Evolutionary conservation across 2,797 vertebrate species (phyloP), one percentile per base, ranked within the genome.

Genomic region (Anguilla pacifica): DNA sequence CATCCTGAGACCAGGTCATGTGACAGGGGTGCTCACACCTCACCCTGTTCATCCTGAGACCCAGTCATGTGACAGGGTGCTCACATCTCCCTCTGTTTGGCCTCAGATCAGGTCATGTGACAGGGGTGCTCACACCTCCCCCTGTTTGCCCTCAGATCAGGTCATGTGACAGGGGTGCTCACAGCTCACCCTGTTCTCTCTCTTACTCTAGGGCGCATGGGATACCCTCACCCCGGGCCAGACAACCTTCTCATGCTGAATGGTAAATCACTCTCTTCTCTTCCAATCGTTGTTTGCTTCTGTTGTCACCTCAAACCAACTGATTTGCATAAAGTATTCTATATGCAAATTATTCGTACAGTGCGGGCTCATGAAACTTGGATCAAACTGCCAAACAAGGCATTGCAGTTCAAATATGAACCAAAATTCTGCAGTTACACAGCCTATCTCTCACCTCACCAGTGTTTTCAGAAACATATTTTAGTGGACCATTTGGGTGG

Each of bases 191-290:
- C 72, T 81, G 51, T 31, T 82, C 87, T 64, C 35, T 53, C 72
- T 92, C 81, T 92, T 92, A 91, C 92, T 93, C 95, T 96, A 98
- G 98, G 98, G 96, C 97, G 97, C 89, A 95, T 99, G 95, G 98
- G 96, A 97, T 98, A 98, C 91, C 97, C 98, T 90, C 97, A 99
- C 97, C 98, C 97, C 31, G 98, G 97, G 94, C 97, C 97, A 92
- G 98, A 99, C 93, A 97, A 97, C 96, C 97, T 99, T 92, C 97
- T 99, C 94, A 98, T 99, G 98, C 97, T 99, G 95, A 99, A 98
- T 96, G 98, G 98, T 99, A 97, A 67, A 98, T 97, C 97, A 96
- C 95, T 88, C 28, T 64, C 10, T 85, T 39, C 35, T 91, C 61
- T 46, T 90, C 57, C 72, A 74, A 55, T 57, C 22, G 83, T 43